Evolutionary conservation across 2,888 invertebrate species (phyloP).

Genomic region (Chydorus sphaericus): DNA sequence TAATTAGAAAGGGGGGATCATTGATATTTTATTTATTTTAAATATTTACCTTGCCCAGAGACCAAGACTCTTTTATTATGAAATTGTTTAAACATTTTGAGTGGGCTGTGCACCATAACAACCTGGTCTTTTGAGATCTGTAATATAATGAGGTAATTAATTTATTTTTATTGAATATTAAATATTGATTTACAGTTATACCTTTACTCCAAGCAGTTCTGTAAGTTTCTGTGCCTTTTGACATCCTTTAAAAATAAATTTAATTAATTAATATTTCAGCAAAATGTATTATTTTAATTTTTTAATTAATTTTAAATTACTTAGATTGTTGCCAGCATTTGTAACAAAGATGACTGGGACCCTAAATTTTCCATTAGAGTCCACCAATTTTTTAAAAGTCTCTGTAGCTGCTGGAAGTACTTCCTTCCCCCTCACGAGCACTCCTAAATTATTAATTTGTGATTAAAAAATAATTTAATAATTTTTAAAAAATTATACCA

Average conservation of each 20-base stretch:
- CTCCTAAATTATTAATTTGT: no score
- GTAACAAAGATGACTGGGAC: slow-evolving; percentile 48
- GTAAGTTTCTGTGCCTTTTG: not conserved
- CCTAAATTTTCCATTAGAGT: slow-evolving; percentile 37
- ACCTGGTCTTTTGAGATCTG: slow-evolving; percentile 42
- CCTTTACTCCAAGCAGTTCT: not conserved
- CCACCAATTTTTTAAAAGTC: slow-evolving; percentile 38
- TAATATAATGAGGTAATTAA: slow-evolving; percentile 15
- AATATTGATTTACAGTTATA: not conserved
- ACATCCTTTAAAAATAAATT: no score
- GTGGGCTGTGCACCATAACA: slow-evolving; percentile 47
- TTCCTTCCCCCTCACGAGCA: slow-evolving; percentile 41
- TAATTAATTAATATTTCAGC: not conserved
- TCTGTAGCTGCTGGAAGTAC: slow-evolving; percentile 42
- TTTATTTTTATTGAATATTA: not conserved
- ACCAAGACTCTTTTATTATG: slow-evolving; percentile 44
- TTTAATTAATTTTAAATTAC: no score
- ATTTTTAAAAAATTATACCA: slow-evolving; percentile 49
- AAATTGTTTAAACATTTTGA: slow-evolving; percentile 42
- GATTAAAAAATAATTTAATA: no score
- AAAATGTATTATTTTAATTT: not conserved
- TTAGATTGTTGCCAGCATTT: slow-evolving; percentile 45
- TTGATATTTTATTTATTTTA: no score
- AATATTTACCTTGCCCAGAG: slow-evolving; percentile 30
- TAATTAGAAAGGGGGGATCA: no score